These are phyloP conservation scores for Troides oblongomaculatus DNA, from an alignment of 2,888 invertebrate species.

Conservation along the genomic window DNA sequence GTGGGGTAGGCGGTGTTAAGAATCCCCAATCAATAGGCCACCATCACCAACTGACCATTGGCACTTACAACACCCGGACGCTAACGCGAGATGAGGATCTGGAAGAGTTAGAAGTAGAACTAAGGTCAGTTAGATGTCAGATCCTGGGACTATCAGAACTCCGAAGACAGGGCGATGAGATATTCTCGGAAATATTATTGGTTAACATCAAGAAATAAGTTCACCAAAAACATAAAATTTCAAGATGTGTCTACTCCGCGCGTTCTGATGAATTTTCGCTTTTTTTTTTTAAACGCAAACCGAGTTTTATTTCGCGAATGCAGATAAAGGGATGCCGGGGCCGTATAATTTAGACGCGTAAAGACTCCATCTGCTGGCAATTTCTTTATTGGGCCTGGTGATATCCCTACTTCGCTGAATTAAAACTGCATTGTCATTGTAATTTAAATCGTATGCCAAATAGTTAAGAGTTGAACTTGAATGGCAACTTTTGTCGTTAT, in stretches of 20 bases:
- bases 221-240: background rate
- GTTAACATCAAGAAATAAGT: background rate
- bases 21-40: too few relatives aligned
- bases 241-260: background rate
- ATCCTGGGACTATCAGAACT: too few relatives aligned
- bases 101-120: too few relatives aligned
- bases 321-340: slow-evolving; percentile 25
- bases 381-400: slow-evolving; percentile 28
- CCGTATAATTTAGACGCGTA: slow-evolving; percentile 29
- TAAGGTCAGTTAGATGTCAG: too few relatives aligned
- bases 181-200: too few relatives aligned
- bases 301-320: slow-evolving; percentile 25
- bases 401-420: slow-evolving; percentile 25
- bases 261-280: background rate
- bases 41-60: too few relatives aligned
- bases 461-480: slow-evolving; percentile 2
- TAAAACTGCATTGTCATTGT: slow-evolving; percentile 21
- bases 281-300: slow-evolving; percentile 13
- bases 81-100: too few relatives aligned
- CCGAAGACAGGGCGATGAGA: too few relatives aligned
- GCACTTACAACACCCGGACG: too few relatives aligned
- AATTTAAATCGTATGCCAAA: slow-evolving; percentile 6
- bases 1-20: too few relatives aligned
- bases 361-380: slow-evolving; percentile 29
- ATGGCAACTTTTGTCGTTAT: background rate